These are phyloP conservation scores for Clavelina lepadiformis DNA, from an alignment of 23 tunicate genomes.

Conservation along the genomic window DNA sequence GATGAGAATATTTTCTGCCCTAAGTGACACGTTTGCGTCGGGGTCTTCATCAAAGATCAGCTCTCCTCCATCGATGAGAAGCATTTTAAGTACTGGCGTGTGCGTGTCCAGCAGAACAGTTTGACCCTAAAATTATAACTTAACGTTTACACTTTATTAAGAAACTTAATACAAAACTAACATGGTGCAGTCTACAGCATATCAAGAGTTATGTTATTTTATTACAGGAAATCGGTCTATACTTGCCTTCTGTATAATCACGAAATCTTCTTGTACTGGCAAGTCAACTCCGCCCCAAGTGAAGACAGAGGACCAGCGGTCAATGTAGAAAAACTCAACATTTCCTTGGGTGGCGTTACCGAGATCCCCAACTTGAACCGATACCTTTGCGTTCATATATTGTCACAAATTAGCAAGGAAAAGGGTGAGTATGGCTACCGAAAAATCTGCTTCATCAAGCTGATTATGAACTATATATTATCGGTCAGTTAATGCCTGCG, in stretches of 20 bases:
- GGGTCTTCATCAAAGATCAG: conserved; percentile 66
- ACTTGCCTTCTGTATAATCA: conserved; percentile 62
- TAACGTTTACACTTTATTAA: too few relatives aligned
- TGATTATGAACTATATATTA: too few relatives aligned
- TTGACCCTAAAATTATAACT: conserved; percentile 51
- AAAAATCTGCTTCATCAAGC: too few relatives aligned
- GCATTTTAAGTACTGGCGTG: conserved; percentile 39
- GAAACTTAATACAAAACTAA: too few relatives aligned
- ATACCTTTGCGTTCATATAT: too few relatives aligned
- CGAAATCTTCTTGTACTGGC: conserved; percentile 62
- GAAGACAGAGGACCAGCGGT: conserved; percentile 78
- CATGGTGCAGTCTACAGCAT: too few relatives aligned
- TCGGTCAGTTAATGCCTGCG: too few relatives aligned
- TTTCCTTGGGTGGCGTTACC: conserved; percentile 47
- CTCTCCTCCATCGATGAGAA: conserved; percentile 69
- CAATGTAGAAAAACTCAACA: conserved; percentile 66
- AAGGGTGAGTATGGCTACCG: too few relatives aligned
- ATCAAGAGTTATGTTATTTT: too few relatives aligned
- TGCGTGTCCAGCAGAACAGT: conserved; percentile 53
- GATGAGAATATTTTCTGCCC: conserved; percentile 74
- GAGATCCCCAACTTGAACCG: conserved; percentile 23
- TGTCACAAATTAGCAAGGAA: too few relatives aligned
- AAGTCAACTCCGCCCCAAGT: conserved; percentile 82
- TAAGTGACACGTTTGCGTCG: conserved; percentile 37
- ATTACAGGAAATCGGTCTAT: too few relatives aligned